Base-by-base conservation (phyloP, 1,140 invertebrate species). In the Phymorhynchus buccinoides region DNA sequence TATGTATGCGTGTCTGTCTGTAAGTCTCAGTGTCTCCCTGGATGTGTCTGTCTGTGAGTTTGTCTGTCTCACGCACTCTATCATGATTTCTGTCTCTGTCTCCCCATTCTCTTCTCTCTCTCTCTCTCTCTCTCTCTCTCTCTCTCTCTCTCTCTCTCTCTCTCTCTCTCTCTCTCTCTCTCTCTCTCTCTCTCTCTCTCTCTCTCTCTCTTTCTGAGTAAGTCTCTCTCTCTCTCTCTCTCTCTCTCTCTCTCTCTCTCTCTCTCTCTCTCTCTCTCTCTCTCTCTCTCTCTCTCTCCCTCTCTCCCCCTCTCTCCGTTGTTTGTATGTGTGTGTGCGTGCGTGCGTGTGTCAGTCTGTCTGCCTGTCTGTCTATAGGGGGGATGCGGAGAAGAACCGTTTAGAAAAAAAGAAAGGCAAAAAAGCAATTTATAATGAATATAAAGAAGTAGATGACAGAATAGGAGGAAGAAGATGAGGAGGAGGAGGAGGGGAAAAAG, bases 251-350 rank as follows among this genome's bases (percentile, higher is more conserved):
- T 35, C 7, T 2, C 14, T 37, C 37, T 37, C 35, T 7, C 30
- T 37, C 32, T 37, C 14, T 3, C 14, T 37, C 37, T 22, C 35
- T 35, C 7, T 22, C 32, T 9, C 14, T 37, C 35, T 14, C 32
- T 4, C 14, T 16, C 14, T 41, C 3, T 14, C 30, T 22, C 35
- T 7, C 32, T 75, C 14, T 9, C 30, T 9, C 37, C 30, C 12
- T 7, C 30, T 9, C 71, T 37, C 71, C 71, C 14, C 71, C 32
- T 9, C 71, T 16, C 2, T 35, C 32, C 35, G 7, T n/a, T 73
- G 68, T 73, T n/a, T 73, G 68, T 73, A 18, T 73, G 68, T 73
- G 68, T 35, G n/a, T 35, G 27, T 41, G 73, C 42, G 18, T 41
- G 73, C 42, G 37, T 41, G 37, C 18, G 37, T 41, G 73, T 41